Percentiles rank a stretch among this genome's conserved stretches.
phyloP scores from a whole-genome alignment of 2,797 vertebrate species.

The Scleropages formosus region DNA sequence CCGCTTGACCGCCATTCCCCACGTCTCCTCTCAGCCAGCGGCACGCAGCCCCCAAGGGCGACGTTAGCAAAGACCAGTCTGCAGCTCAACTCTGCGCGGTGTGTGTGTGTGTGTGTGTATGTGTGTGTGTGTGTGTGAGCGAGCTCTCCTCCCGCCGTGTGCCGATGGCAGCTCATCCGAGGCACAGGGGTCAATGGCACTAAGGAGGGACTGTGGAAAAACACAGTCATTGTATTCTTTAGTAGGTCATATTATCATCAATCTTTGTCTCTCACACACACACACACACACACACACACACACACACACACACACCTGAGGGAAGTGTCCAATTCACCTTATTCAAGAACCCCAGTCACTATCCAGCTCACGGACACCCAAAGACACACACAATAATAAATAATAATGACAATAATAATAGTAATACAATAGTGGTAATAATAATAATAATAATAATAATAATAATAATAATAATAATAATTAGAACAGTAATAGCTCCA shows the following conservation, averaged over 20 bases:
- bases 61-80: neutral
- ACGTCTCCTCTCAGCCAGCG: conserved; percentile 5
- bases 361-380: neutral
- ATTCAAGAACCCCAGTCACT: neutral
- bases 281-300: neutral
- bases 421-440: no score
- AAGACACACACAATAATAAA: neutral
- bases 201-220: neutral
- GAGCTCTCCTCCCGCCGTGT: no score
- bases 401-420: neutral
- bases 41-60: neutral
- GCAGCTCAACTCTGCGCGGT: neutral
- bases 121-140: no score
- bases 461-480: neutral
- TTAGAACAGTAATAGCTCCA: neutral
- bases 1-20: neutral
- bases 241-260: no score
- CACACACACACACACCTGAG: neutral
- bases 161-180: neutral
- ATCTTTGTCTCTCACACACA: neutral
- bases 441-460: neutral
- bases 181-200: neutral
- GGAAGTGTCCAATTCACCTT: no score
- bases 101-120: no score
- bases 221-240: neutral